A percentile compares a stretch with the other conserved stretches of the same genome.
These are phyloP conservation scores for Enteromius thamalakanensis DNA, from an alignment of 2,797 vertebrate species.

Conservation along the genomic window DNA sequence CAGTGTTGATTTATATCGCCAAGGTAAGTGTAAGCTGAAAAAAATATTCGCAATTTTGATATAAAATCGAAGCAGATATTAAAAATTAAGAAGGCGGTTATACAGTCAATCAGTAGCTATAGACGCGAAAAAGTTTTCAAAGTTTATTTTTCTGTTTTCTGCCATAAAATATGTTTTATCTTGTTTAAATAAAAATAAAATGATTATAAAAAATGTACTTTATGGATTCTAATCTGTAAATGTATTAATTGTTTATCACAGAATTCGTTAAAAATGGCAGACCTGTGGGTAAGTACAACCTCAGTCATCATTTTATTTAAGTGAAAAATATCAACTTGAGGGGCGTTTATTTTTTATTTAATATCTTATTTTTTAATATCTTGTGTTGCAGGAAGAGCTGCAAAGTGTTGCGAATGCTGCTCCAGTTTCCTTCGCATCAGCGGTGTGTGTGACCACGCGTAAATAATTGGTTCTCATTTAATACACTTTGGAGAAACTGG, in stretches of 20 bases:
- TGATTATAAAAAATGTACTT: neutral
- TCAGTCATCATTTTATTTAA: neutral
- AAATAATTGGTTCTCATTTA: neutral
- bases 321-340: neutral
- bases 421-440: constrained; percentile 40
- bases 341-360: neutral
- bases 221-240: neutral
- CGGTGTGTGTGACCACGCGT: neutral
- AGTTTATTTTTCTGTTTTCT: neutral
- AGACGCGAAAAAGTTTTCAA: neutral
- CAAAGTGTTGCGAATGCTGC: constrained; percentile 59
- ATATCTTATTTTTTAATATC: neutral
- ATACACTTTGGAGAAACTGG: neutral
- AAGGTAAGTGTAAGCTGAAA: constrained; percentile 26
- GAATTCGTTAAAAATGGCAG: constrained; percentile 52
- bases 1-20: neutral
- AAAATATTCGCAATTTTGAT: neutral
- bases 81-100: neutral
- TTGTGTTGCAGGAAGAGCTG: constrained; percentile 67
- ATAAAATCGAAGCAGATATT: neutral
- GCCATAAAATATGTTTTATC: neutral
- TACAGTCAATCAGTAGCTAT: neutral
- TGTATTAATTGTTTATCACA: neutral
- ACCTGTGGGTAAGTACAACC: constrained; percentile 65
- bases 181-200: neutral